Evolutionary conservation across 2,113 vertebrate genomes (phyloP), one percentile per base, ranked within the genome.

Genomic region (Gnathonemus longibarbis): DNA sequence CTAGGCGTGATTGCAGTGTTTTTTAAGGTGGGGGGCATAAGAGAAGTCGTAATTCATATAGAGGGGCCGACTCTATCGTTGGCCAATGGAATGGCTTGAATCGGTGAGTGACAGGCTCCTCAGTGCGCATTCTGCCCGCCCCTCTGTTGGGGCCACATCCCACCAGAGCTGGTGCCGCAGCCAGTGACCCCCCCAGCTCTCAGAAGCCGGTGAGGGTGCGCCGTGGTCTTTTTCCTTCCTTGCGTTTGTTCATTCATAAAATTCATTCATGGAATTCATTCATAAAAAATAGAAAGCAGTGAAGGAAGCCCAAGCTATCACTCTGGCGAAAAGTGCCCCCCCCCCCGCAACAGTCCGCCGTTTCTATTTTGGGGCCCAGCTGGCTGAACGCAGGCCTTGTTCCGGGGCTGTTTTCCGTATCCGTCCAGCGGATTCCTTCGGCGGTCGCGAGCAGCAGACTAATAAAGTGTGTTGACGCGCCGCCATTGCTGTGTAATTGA

Each of bases 211-310:
- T 8, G 45, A 48, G 21, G 42, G 8, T 84, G 5, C 13, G 83
- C 24, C 21, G 2, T 24, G 8, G 1, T 3, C 11, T 21, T 42
- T 48, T n/a, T n/a, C 2, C 19, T 21, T 48, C 19, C 83, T 84
- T 5, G 42, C 45, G 11, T 84, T 84, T 48, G 80, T 84, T 24
- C 80, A 45, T 84, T 88, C 91, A 91, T 94, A 93, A 94, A 91
- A 87, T 52, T 87, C 50, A 42, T 87, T 87, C 85, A 52, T 35
- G 48, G 21, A 85, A 85, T 49, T 85, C 84, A 85, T 85, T 85
- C 48, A 49, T 50, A 85, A 17, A 84, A 87, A 27, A 49, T 7
- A 50, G 13, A 8, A 87, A 15, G n/a, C 31, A 10, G 13, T 42
- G 11, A 39, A 8, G 85, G 49, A 19, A 39, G 13, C 50, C 49